phyloP scores from a whole-genome alignment of 2,888 invertebrate species.

The Patella ulyssiponensis region DNA sequence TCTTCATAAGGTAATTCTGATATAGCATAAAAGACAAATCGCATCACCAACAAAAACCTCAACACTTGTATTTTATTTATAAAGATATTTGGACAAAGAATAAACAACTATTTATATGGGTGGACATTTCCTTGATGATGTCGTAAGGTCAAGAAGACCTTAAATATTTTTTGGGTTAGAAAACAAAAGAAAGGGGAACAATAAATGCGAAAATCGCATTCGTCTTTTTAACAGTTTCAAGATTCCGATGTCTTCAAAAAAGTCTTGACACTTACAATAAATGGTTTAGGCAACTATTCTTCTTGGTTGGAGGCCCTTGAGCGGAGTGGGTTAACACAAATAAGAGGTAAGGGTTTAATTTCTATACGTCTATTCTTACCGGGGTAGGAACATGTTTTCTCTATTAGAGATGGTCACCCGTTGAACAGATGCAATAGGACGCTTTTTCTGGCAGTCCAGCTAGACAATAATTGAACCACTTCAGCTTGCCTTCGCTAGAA shows the following conservation, averaged over 20 bases:
- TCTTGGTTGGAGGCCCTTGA: not conserved
- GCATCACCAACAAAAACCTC: too few relatives aligned
- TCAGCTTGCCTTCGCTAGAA: constrained; percentile 11
- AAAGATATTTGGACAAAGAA: too few relatives aligned
- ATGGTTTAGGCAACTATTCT: not conserved
- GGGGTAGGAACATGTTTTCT: constrained; percentile 2
- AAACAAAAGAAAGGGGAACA: not conserved
- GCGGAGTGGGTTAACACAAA: not conserved
- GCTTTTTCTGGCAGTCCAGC: not conserved
- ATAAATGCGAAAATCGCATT: constrained; percentile 1
- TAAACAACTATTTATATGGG: too few relatives aligned
- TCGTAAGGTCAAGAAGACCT: not conserved
- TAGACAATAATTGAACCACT: not conserved
- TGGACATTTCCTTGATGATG: too few relatives aligned
- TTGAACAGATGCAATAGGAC: not conserved
- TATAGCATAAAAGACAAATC: too few relatives aligned
- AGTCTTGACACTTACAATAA: constrained; percentile 4
- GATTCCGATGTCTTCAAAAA: constrained; percentile 4
- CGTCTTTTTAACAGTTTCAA: not conserved
- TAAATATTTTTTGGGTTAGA: not conserved
- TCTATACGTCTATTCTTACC: not conserved
- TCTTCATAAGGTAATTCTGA: too few relatives aligned
- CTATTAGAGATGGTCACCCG: constrained; percentile 7
- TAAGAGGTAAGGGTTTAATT: not conserved
- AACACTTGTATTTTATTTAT: too few relatives aligned